These are phyloP conservation scores for Nomada ruficornis DNA, from an alignment of 2,888 invertebrate species.

Conservation along the genomic window DNA sequence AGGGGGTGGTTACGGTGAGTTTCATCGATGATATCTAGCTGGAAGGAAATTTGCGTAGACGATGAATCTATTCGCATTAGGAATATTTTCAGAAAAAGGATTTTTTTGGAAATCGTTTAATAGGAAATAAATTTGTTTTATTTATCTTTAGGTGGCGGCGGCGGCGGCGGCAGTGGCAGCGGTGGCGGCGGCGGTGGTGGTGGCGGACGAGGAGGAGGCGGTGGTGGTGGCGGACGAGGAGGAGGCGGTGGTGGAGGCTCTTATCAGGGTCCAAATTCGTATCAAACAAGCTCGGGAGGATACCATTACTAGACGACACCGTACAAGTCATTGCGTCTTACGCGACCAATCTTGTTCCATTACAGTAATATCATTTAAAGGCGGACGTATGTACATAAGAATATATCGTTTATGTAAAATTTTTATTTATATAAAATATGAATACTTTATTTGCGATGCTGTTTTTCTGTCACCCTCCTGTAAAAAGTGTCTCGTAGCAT, in stretches of 20 bases:
- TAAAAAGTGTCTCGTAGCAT: background rate
- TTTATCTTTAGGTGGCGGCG: constrained; percentile 55
- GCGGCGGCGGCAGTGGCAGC: constrained; percentile 64
- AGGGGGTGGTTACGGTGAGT: constrained; percentile 54
- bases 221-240: constrained; percentile 62
- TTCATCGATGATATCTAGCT: background rate
- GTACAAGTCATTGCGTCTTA: constrained; percentile 53
- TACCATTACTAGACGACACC: constrained; percentile 72
- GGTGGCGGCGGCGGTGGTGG: constrained; percentile 57
- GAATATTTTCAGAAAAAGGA: background rate
- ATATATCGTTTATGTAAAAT: constrained; percentile 66
- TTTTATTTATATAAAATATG: constrained; percentile 68
- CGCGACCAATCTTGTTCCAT: constrained; percentile 56
- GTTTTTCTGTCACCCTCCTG: background rate
- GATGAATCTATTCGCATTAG: background rate
- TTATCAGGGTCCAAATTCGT: constrained; percentile 78
- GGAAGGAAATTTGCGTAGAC: background rate
- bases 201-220: constrained; percentile 59
- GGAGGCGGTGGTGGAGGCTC: constrained; percentile 64
- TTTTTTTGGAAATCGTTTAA: background rate
- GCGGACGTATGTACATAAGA: constrained; percentile 67
- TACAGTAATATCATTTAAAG: constrained; percentile 49
- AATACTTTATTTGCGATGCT: constrained; percentile 42
- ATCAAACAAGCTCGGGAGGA: constrained; percentile 74
- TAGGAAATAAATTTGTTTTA: background rate